Percentiles rank a stretch among this genome's conserved stretches.
These are phyloP conservation scores for Dromas ardeola DNA, from an alignment of 2,113 vertebrate species.

Conservation along the genomic window DNA sequence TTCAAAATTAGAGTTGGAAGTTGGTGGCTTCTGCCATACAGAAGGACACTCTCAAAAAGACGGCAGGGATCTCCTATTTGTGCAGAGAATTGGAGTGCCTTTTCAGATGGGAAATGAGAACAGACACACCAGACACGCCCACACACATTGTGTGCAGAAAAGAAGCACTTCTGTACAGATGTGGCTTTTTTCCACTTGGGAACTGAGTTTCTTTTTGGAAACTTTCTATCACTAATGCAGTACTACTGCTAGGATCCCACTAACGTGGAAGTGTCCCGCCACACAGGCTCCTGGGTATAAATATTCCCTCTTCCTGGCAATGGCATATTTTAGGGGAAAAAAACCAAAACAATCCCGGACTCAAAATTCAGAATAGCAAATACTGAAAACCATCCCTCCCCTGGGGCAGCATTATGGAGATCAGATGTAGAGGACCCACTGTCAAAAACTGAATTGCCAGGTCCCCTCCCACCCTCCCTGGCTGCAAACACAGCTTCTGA, in stretches of 20 bases:
- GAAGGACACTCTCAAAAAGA: accelerated
- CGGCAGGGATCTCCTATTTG: neutral
- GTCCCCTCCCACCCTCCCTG: neutral
- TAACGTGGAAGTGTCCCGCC: neutral
- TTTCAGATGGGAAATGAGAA: neutral
- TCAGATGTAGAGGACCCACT: neutral
- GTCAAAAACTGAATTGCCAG: neutral
- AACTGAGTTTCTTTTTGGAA: neutral
- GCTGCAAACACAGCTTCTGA: neutral
- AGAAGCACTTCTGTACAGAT: neutral
- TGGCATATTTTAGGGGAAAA: neutral
- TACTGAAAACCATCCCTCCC: neutral
- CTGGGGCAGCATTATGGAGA: neutral
- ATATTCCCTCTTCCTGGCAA: neutral
- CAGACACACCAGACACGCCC: accelerated
- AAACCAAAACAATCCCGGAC: neutral
- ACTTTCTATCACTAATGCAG: neutral
- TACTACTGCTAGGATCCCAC: neutral
- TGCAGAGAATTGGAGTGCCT: neutral
- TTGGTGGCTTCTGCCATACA: neutral
- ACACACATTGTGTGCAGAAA: neutral
- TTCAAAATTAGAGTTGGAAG: neutral
- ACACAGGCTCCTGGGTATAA: neutral
- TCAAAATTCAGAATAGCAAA: neutral
- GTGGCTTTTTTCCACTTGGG: neutral